Evolutionary conservation across 2,797 vertebrate species (phyloP).

Genomic region (Paguma larvata): DNA sequence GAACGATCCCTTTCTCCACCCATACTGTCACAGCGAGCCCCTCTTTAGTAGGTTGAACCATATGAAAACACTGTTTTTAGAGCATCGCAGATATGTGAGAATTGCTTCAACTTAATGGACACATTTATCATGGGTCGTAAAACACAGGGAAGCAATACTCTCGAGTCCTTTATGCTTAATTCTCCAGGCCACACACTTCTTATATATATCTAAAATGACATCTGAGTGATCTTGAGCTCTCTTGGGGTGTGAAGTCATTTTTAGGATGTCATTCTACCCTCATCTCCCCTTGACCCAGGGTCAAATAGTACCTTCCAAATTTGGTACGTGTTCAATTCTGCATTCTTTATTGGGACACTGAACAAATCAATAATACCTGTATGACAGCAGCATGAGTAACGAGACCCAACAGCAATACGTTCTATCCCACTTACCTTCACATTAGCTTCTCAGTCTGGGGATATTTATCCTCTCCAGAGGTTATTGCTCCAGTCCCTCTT

Average conservation of each 20-base stretch:
- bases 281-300: not conserved
- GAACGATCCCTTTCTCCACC: not conserved
- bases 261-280: not conserved
- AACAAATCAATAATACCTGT: not conserved
- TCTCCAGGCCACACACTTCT: not conserved
- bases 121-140: not conserved
- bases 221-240: not conserved
- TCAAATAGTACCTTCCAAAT: not conserved
- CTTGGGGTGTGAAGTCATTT: conserved; percentile 12
- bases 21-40: not conserved
- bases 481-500: not conserved
- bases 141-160: not conserved
- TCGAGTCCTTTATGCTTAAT: not conserved
- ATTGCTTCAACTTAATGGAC: not conserved
- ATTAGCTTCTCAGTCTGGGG: not conserved
- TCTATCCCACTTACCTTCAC: not conserved
- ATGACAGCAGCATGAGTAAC: not conserved
- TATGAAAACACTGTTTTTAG: not conserved
- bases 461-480: not conserved
- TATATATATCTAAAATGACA: not conserved
- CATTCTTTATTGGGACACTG: not conserved
- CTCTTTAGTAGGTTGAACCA: not conserved
- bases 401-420: not conserved
- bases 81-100: not conserved
- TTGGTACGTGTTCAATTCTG: not conserved